Evolutionary conservation across 2,797 vertebrate genomes (phyloP), one percentile per base, ranked within the genome.

Genomic region (Thunnus albacares): DNA sequence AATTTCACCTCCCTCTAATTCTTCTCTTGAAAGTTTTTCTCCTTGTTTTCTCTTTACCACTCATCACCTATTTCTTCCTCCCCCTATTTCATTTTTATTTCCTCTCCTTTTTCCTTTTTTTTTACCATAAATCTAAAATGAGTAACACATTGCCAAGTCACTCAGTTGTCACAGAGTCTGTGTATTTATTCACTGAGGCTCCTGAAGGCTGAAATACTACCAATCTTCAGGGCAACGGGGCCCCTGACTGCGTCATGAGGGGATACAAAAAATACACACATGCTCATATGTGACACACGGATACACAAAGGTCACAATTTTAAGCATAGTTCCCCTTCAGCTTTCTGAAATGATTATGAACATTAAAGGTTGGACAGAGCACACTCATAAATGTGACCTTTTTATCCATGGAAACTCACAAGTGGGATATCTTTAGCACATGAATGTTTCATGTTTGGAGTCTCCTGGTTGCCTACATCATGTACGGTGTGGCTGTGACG

Each of bases 181-280:
- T 51, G n/a, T 75, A 26, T 69, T 82, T 82, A 53, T 77, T 82
- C 52, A 77, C 67, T 45, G 26, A 72, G 55, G 6, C 64, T 65
- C 35, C 80, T 52, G 22, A 74, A 70, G 51, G 61, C 53, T 75
- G 70, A 53, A 24, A 62, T 51, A 43, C 77, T 47, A 61, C 17
- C 35, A 12, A 59, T 74, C 59, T 57, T 63, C 4, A 3, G 71
- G 52, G 10, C 18, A 5, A 49, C 26, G 38, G 24, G 17, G 47
- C 20, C 38, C n/a, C 58, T 68, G 61, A 66, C 49, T 71, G 49
- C 15, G 17, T 38, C 41, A 57, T 72, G 5, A 64, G 22, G 60
- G 6, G 5, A 3, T 30, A 30, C 28, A 30, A 62, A 28, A 28
- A 45, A 28, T 13, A 73, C 59, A 75, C 13, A 45, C 17, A 18